Conservation (phyloP, 2,888 invertebrate species). For the Willowsia nigromaculata region DNA sequence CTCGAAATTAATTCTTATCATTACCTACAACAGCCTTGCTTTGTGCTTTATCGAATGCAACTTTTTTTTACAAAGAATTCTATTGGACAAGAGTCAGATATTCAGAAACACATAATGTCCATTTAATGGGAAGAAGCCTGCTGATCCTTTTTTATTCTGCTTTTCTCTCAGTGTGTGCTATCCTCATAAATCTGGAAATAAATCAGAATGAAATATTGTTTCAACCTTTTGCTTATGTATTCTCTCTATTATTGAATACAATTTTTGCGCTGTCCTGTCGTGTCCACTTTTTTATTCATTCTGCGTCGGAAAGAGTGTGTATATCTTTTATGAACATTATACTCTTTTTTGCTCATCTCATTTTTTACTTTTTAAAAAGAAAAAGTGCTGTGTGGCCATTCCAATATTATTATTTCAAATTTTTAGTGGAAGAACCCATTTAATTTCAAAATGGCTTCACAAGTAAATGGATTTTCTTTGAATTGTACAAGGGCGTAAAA, state of each 20-base stretch:
- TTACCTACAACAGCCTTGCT: no score
- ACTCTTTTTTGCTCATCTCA: constrained; percentile 62
- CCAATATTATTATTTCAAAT: constrained; percentile 58
- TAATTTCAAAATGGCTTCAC: constrained; percentile 62
- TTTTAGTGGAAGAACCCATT: constrained; percentile 62
- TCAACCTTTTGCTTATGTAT: constrained; percentile 67
- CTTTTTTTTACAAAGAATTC: constrained; percentile 17
- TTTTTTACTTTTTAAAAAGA: constrained; percentile 44
- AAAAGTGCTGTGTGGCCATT: constrained; percentile 64
- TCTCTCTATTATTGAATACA: constrained; percentile 33
- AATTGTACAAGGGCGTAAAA: constrained; percentile 42
- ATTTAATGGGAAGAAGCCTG: constrained; percentile 67
- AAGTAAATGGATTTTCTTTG: constrained; percentile 66
- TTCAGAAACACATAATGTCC: constrained; percentile 56
- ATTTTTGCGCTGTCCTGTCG: constrained; percentile 61
- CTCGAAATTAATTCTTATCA: no score
- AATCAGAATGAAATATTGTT: constrained; percentile 77
- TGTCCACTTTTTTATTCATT: constrained; percentile 19
- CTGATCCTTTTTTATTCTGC: constrained; percentile 63
- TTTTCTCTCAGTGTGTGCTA: constrained; percentile 67
- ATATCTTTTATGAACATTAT: constrained; percentile 54
- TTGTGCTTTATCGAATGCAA: constrained; percentile 21
- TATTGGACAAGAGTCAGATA: constrained; percentile 18
- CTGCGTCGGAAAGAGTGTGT: not conserved
- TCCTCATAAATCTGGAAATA: constrained; percentile 77